A percentile compares a stretch with the other conserved stretches of the same genome.
phyloP scores from a whole-genome alignment of 2,888 invertebrate species.

The Pristionchus arcanus region DNA sequence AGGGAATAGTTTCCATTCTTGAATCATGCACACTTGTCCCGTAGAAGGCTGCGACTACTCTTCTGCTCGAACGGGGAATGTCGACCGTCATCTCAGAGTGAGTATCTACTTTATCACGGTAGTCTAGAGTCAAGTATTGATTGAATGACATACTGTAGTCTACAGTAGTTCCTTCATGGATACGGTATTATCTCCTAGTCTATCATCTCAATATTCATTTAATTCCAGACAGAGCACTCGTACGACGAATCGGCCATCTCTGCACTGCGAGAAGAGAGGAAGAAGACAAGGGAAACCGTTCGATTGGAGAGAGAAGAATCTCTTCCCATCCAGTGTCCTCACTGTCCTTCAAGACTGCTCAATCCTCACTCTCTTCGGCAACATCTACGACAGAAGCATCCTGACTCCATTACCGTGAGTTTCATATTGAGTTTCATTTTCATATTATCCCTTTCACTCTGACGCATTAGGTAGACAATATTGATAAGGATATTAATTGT shows the following conservation, averaged over 20 bases:
- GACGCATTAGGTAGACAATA: too few relatives aligned
- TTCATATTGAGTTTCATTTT: neutral
- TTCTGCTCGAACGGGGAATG: neutral
- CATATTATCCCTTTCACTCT: neutral
- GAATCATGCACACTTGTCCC: neutral
- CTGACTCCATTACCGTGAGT: neutral
- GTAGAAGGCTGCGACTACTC: neutral
- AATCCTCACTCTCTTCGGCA: neutral
- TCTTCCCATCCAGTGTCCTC: neutral
- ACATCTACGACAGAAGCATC: neutral
- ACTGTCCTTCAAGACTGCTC: neutral
- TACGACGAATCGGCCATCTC: neutral
- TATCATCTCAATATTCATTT: neutral
- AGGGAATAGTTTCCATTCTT: too few relatives aligned
- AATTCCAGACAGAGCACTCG: neutral
- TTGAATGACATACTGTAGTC: too few relatives aligned
- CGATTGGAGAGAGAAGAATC: neutral
- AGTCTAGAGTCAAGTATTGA: too few relatives aligned
- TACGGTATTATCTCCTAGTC: neutral
- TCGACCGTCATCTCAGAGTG: neutral
- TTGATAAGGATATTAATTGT: neutral
- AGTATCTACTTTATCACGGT: neutral
- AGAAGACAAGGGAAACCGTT: neutral
- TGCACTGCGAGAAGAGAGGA: neutral
- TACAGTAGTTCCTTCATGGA: too few relatives aligned